phyloP scores from a whole-genome alignment of 2,797 vertebrate species.

The Luscinia luscinia region DNA sequence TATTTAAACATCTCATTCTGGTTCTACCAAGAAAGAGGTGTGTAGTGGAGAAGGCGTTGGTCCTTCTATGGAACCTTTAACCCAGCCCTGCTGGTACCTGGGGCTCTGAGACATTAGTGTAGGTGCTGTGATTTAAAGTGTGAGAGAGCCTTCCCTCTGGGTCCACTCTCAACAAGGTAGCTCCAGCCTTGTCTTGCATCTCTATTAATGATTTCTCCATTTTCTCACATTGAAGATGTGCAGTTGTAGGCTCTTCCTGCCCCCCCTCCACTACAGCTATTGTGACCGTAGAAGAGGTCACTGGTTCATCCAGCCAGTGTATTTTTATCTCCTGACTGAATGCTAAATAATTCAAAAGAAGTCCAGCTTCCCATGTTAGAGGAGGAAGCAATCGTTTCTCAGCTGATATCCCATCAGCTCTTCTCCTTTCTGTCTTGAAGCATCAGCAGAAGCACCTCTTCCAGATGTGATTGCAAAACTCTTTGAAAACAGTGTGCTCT shows the following conservation, averaged over 20 bases:
- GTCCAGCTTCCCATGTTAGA: background rate
- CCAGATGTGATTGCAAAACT: background rate
- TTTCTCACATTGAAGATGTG: background rate
- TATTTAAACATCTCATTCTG: background rate
- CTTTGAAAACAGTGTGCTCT: background rate
- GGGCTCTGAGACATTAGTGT: rapidly evolving
- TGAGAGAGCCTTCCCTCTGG: background rate
- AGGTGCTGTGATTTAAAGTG: background rate
- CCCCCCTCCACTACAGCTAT: background rate
- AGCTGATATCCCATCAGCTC: background rate
- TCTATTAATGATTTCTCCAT: background rate
- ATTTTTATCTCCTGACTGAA: background rate
- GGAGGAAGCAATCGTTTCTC: background rate
- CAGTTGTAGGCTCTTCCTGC: background rate
- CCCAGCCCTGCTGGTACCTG: background rate
- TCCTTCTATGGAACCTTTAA: background rate
- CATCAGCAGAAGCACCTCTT: background rate
- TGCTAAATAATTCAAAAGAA: slow-evolving; percentile 4
- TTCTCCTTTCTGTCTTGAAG: background rate
- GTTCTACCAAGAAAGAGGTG: background rate
- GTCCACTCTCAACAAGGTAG: background rate
- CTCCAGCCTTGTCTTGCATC: background rate
- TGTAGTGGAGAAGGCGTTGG: background rate
- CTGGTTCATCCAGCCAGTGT: background rate
- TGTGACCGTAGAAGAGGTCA: background rate